Conservation (phyloP, 2,797 vertebrate species). For the Hylomyscus alleni region DNA sequence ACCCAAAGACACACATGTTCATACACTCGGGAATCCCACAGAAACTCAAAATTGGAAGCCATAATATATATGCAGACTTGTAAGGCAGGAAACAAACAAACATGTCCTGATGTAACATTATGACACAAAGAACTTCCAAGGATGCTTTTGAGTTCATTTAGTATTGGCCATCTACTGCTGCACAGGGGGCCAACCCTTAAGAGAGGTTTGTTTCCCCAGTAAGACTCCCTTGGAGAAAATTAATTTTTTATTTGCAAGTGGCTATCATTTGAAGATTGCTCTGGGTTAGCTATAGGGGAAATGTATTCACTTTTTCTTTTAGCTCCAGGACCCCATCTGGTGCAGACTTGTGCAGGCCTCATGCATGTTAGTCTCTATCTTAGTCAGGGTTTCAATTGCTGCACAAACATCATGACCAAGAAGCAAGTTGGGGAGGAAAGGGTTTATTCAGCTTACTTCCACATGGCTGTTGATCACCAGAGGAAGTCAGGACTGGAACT, state of each 20-base stretch:
- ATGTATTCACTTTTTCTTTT: not conserved
- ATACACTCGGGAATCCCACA: not conserved
- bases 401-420: no score
- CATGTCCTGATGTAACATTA: not conserved
- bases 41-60: not conserved
- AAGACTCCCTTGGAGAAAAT: not conserved
- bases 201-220: not conserved
- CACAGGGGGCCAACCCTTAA: not conserved
- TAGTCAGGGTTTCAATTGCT: no score
- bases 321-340: not conserved
- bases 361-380: no score
- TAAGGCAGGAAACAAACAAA: not conserved
- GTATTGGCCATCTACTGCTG: not conserved
- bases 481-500: no score
- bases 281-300: not conserved
- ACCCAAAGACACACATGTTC: not conserved
- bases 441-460: no score
- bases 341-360: not conserved
- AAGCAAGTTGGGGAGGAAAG: no score
- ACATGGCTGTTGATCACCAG: no score
- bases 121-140: not conserved
- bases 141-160: not conserved
- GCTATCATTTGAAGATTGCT: not conserved
- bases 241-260: not conserved
- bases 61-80: not conserved